phyloP scores from a whole-genome alignment of 2,888 invertebrate genomes.

The Bombyx huttoni region DNA sequence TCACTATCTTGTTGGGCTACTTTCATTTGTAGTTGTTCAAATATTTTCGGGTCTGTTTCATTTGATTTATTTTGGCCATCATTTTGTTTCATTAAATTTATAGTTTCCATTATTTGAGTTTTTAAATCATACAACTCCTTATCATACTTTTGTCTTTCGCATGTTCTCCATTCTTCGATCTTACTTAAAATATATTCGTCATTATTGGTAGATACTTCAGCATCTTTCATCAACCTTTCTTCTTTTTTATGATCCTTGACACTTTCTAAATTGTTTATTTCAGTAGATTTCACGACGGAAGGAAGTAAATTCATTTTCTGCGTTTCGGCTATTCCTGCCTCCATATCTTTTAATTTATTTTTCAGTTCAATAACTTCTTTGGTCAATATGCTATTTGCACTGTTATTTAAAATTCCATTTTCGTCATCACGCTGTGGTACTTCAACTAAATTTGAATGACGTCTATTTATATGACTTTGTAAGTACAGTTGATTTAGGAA shows the following conservation, averaged over 20 bases:
- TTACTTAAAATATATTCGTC: slow-evolving; percentile 43
- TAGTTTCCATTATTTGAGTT: slow-evolving; percentile 48
- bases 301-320: slow-evolving; percentile 8
- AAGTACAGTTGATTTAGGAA: slow-evolving; percentile 77
- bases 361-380: slow-evolving; percentile 57
- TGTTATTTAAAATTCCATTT: slow-evolving; percentile 29
- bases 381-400: slow-evolving; percentile 74
- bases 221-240: slow-evolving; percentile 35
- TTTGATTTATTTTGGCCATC: slow-evolving; percentile 16
- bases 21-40: slow-evolving; percentile 48
- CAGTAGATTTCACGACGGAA: slow-evolving; percentile 5
- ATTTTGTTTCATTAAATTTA: slow-evolving; percentile 40
- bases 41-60: slow-evolving; percentile 33
- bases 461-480: slow-evolving; percentile 73
- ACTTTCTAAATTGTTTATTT: slow-evolving; percentile 6
- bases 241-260: neutral
- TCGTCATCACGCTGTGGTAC: slow-evolving; percentile 40
- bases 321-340: slow-evolving; percentile 25
- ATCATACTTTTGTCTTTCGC: slow-evolving; percentile 67
- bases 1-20: slow-evolving; percentile 67
- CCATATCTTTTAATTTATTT: slow-evolving; percentile 62
- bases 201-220: slow-evolving; percentile 37
- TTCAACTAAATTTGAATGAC: slow-evolving; percentile 58
- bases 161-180: slow-evolving; percentile 65
- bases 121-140: slow-evolving; percentile 59